A percentile compares a stretch with the other conserved stretches of the same genome.
Conservation (phyloP, 35 echinoderm and acorn worm species). For the Amphiura filiformis region DNA sequence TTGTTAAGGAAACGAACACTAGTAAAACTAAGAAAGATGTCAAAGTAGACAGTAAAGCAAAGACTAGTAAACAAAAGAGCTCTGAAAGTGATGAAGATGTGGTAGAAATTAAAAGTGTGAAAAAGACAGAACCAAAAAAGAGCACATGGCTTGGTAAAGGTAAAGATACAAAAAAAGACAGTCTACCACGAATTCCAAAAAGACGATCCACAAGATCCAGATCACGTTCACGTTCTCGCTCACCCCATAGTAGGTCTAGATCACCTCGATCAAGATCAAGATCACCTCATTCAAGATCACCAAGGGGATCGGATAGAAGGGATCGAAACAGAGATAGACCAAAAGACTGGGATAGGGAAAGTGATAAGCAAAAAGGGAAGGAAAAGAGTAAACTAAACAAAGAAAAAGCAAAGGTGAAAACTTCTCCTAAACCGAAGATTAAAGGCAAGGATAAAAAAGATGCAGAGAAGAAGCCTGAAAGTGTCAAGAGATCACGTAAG, state of each 20-base stretch:
- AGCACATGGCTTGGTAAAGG: neutral
- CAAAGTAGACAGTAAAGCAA: neutral
- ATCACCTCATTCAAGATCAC: conserved; percentile 53
- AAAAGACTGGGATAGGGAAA: conserved; percentile 13
- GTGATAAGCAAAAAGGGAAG: conserved; percentile 1
- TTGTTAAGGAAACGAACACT: neutral
- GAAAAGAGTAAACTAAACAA: neutral
- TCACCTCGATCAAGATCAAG: conserved; percentile 50
- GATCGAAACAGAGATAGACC: conserved; percentile 30
- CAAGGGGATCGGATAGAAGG: conserved; percentile 36
- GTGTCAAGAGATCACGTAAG: neutral
- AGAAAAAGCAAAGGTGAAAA: neutral
- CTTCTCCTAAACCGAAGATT: neutral
- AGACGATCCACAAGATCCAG: conserved; percentile 5
- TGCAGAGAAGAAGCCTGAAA: conserved; percentile 18
- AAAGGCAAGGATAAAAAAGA: conserved; percentile 1
- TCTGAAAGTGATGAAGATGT: neutral
- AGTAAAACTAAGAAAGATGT: neutral
- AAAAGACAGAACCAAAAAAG: neutral
- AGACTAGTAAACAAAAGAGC: conserved; percentile 22
- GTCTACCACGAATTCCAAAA: neutral
- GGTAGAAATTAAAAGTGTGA: neutral
- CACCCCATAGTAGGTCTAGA: neutral
- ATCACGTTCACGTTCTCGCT: conserved; percentile 43
- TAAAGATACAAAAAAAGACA: conserved; percentile 1